Conservation (phyloP, 92 coral and sea anemone genomes). For the Zoanthus sansibaricus region DNA sequence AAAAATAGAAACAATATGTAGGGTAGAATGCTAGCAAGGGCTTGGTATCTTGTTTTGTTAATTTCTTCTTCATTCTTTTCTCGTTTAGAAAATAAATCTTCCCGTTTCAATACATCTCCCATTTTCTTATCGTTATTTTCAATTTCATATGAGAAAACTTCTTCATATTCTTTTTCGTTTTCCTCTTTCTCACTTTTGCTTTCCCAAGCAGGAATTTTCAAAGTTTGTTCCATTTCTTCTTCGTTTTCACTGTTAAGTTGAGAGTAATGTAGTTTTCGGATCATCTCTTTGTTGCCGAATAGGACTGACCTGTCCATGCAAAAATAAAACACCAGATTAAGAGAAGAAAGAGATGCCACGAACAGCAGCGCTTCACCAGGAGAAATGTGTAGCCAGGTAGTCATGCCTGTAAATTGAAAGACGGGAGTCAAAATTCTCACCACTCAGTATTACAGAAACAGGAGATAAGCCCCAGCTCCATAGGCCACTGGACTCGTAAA, state of each 20-base stretch:
- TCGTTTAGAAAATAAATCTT: not conserved
- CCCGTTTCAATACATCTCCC: not conserved
- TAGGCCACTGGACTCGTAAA: too few relatives aligned
- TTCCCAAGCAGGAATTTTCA: not conserved
- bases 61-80: not conserved
- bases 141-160: not conserved
- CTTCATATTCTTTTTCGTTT: not conserved
- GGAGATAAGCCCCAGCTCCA: too few relatives aligned
- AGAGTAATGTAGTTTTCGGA: not conserved
- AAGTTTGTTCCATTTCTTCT: not conserved
- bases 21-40: not conserved
- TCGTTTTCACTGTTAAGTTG: not conserved
- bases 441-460: not conserved
- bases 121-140: too few relatives aligned
- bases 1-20: slow-evolving; percentile 22
- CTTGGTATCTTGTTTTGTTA: not conserved
- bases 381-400: slow-evolving; percentile 31
- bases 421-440: not conserved
- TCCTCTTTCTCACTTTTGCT: not conserved
- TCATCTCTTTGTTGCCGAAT: not conserved
- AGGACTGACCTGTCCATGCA: slow-evolving; percentile 20
- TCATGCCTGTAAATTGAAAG: slow-evolving; percentile 8
- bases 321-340: slow-evolving; percentile 27
- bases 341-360: not conserved
- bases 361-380: slow-evolving; percentile 10